These are phyloP conservation scores for Araneus ventricosus DNA, from an alignment of 1,140 invertebrate genomes.

Conservation along the genomic window DNA sequence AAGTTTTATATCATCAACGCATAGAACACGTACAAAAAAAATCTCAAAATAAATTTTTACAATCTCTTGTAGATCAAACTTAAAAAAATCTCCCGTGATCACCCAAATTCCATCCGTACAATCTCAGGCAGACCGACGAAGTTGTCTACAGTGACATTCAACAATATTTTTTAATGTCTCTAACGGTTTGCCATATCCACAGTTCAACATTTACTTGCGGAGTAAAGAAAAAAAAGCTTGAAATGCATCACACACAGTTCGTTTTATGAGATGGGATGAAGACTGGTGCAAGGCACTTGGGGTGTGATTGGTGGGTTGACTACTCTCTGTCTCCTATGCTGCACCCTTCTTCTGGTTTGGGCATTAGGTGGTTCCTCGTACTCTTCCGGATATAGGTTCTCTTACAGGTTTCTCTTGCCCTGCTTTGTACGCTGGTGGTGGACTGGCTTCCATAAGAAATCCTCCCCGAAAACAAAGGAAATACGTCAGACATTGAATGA, in stretches of 20 bases:
- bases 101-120: too few species aligned
- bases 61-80: too few species aligned
- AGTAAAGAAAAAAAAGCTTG: not conserved
- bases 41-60: too few species aligned
- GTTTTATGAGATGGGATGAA: not conserved
- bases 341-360: constrained; percentile 23
- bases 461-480: constrained; percentile 42
- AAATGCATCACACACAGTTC: not conserved
- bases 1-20: too few species aligned
- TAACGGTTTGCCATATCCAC: not conserved
- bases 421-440: constrained; percentile 30
- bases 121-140: too few species aligned
- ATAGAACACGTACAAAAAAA: too few species aligned
- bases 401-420: constrained; percentile 39
- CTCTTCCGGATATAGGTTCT: constrained; percentile 38
- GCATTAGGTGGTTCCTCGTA: constrained; percentile 7
- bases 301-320: not conserved
- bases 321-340: constrained; percentile 15
- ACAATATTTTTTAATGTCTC: too few species aligned
- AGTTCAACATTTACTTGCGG: not conserved
- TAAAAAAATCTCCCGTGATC: too few species aligned
- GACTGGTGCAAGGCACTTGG: not conserved
- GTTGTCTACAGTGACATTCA: too few species aligned
- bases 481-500: not conserved
- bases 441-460: constrained; percentile 64